Conservation (phyloP, 2,888 invertebrate genomes). For the Subacronicta megacephala region DNA sequence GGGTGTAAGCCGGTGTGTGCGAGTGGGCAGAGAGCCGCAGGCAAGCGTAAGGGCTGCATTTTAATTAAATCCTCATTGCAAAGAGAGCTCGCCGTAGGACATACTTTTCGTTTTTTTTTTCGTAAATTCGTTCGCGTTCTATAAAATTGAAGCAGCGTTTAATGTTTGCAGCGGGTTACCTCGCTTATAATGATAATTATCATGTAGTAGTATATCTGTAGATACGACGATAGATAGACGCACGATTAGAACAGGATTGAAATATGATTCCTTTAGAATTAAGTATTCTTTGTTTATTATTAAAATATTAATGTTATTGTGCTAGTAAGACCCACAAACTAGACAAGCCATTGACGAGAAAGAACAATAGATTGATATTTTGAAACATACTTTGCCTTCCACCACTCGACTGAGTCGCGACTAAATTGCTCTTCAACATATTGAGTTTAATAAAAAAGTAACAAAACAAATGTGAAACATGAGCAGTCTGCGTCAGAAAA, state of each 20-base stretch:
- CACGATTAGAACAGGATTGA: constrained; percentile 42
- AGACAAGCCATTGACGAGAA: background rate
- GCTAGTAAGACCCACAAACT: background rate
- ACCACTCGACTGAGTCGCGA: constrained; percentile 19
- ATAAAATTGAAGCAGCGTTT: constrained; percentile 68
- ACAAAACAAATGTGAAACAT: constrained; percentile 29
- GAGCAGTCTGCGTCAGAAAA: constrained; percentile 18
- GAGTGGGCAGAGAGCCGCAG: constrained; percentile 57
- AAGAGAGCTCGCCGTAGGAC: constrained; percentile 60
- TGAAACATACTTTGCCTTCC: constrained; percentile 9
- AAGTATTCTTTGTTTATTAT: background rate
- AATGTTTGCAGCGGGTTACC: constrained; percentile 57
- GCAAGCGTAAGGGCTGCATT: constrained; percentile 66
- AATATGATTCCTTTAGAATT: constrained; percentile 24
- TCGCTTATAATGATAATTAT: constrained; percentile 68
- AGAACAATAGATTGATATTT: constrained; percentile 5
- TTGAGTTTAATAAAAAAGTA: constrained; percentile 24
- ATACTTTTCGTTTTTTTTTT: constrained; percentile 66
- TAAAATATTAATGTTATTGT: background rate
- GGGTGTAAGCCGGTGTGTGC: constrained; percentile 21
- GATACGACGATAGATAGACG: too few relatives aligned
- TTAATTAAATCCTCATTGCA: constrained; percentile 79
- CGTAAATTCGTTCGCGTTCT: constrained; percentile 58
- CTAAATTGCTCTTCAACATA: constrained; percentile 19
- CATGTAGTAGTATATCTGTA: too few relatives aligned